Conservation (phyloP, 2,888 invertebrate genomes). For the Melanostoma mellinum region DNA sequence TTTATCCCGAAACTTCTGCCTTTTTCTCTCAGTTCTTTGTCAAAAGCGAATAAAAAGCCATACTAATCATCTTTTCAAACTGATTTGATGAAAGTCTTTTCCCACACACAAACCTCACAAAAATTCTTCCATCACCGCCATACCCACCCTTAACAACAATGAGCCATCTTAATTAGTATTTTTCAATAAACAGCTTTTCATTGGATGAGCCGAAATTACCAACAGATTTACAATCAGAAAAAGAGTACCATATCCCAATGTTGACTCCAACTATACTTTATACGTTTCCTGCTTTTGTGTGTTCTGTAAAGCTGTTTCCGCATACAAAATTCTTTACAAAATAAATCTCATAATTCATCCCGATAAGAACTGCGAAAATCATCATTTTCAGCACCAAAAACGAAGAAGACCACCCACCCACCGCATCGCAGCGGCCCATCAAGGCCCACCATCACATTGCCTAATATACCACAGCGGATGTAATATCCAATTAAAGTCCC, state of each 20-base stretch:
- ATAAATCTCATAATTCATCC: conserved; percentile 65
- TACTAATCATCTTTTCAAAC: too few species aligned
- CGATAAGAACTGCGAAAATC: conserved; percentile 71
- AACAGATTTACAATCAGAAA: conserved; percentile 3
- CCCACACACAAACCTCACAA: too few species aligned
- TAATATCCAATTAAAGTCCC: conserved; percentile 72
- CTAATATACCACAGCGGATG: conserved; percentile 56
- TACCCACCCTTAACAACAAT: too few species aligned
- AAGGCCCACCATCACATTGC: not conserved
- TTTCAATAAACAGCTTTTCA: conserved; percentile 52
- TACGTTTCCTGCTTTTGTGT: not conserved
- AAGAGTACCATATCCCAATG: not conserved
- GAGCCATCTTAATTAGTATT: conserved; percentile 42
- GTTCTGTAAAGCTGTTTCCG: not conserved
- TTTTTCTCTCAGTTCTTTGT: too few species aligned
- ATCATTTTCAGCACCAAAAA: conserved; percentile 50
- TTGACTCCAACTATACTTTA: not conserved
- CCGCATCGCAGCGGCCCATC: not conserved
- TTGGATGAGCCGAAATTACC: conserved; percentile 13
- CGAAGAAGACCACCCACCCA: conserved; percentile 13
- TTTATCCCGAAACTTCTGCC: too few species aligned
- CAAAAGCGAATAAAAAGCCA: too few species aligned
- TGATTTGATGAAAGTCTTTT: too few species aligned
- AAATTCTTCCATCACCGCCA: not conserved
- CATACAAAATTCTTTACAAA: conserved; percentile 13